Conservation (phyloP, 2,888 invertebrate species). For the Bhutanitis thaidina region DNA sequence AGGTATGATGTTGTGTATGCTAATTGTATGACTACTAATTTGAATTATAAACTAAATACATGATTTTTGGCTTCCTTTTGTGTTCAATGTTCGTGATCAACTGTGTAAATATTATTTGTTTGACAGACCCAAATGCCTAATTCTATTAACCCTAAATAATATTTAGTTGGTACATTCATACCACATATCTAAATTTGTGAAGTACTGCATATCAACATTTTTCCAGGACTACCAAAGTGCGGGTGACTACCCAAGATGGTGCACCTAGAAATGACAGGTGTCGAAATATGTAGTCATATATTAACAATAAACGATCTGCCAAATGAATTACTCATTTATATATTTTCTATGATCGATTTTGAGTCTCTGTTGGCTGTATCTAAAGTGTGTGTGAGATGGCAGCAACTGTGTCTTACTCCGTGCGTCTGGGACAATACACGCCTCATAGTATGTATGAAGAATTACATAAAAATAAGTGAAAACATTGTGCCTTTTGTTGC, state of each 20-base stretch:
- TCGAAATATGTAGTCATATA: conserved; percentile 45
- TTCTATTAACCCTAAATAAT: conserved; percentile 4
- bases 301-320: conserved; percentile 74
- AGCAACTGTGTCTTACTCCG: conserved; percentile 69
- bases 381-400: conserved; percentile 73
- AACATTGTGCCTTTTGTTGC: conserved; percentile 76
- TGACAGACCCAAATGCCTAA: conserved; percentile 1
- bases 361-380: conserved; percentile 70
- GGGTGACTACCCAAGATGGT: conserved; percentile 56
- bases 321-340: conserved; percentile 74
- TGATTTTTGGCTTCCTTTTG: conserved; percentile 29
- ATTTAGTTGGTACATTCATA: not conserved
- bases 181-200: not conserved
- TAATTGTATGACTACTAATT: conserved; percentile 25
- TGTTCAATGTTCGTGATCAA: conserved; percentile 52
- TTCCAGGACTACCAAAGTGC: conserved; percentile 51
- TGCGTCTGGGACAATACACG: conserved; percentile 76
- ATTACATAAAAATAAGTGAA: conserved; percentile 72
- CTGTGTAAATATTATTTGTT: conserved; percentile 28
- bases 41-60: conserved; percentile 2
- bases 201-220: not conserved
- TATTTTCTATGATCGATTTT: conserved; percentile 76
- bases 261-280: conserved; percentile 68
- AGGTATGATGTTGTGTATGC: conserved; percentile 50
- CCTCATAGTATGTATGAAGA: conserved; percentile 76